A percentile compares a stretch with the other conserved stretches of the same genome.
Conservation (phyloP, 2,113 vertebrate genomes). For the Amphilophus citrinellus region DNA sequence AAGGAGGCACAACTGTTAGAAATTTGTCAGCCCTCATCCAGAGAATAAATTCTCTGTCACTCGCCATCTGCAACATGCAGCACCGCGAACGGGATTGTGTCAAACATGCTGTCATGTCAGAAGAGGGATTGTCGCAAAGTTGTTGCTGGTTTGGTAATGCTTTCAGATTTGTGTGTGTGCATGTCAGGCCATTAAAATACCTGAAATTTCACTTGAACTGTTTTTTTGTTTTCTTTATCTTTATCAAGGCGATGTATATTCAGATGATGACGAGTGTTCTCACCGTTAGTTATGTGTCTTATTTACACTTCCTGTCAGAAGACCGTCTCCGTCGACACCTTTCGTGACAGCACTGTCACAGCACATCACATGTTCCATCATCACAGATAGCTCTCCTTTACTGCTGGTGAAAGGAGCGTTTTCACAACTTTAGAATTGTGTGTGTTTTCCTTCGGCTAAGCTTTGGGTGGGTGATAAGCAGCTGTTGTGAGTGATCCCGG, state of each 20-base stretch:
- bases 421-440: constrained; percentile 43
- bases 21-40: constrained; percentile 18
- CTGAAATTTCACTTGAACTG: background rate
- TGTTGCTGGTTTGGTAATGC: background rate
- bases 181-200: background rate
- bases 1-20: constrained; percentile 28
- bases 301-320: constrained; percentile 56
- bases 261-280: constrained; percentile 26
- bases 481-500: constrained; percentile 36
- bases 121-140: constrained; percentile 5
- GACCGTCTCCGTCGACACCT: constrained; percentile 43
- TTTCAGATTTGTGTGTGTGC: background rate
- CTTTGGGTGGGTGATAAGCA: constrained; percentile 5
- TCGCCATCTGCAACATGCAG: constrained; percentile 18
- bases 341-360: constrained; percentile 49
- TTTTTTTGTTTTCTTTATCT: background rate
- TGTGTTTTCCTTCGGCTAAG: background rate
- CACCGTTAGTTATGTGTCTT: constrained; percentile 42
- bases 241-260: background rate
- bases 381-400: constrained; percentile 38
- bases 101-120: constrained; percentile 14
- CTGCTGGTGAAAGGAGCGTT: constrained; percentile 36
- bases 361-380: constrained; percentile 48
- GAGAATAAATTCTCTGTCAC: constrained; percentile 5
- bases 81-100: constrained; percentile 37